Percentiles rank a stretch among this genome's conserved stretches.
phyloP scores from a whole-genome alignment of 2,113 vertebrate genomes.

The Onychostruthus taczanowskii region DNA sequence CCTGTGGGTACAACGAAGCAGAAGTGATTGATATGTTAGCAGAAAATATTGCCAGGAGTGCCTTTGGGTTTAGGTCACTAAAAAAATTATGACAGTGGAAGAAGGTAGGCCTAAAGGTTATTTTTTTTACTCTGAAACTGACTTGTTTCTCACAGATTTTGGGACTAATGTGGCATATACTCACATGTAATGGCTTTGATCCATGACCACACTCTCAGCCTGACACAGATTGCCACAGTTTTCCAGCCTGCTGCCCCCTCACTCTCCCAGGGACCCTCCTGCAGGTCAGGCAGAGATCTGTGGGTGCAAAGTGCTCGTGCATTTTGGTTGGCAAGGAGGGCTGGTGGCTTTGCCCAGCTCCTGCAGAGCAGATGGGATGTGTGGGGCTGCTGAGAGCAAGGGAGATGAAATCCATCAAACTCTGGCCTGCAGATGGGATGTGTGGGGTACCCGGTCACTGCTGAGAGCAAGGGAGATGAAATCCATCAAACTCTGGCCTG shows the following conservation, averaged over 20 bases:
- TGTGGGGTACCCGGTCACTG: not conserved
- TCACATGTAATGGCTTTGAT: not conserved
- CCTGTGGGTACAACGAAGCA: not conserved
- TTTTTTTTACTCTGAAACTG: not conserved
- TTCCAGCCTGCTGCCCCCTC: not conserved
- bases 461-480: not conserved
- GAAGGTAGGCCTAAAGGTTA: not conserved
- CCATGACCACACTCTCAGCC: not conserved
- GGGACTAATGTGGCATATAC: not conserved
- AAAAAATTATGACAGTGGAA: not conserved
- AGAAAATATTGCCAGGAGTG: not conserved
- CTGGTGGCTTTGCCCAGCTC: not conserved
- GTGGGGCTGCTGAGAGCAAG: not conserved
- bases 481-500: not conserved
- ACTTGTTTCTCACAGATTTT: not conserved
- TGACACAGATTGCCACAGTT: not conserved
- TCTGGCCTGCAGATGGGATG: not conserved
- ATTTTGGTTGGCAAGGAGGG: not conserved
- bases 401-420: not conserved
- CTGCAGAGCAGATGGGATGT: not conserved
- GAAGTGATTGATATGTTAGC: not conserved
- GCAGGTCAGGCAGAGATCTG: not conserved
- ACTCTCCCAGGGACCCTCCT: not conserved
- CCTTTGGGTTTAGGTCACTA: not conserved
- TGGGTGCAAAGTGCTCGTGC: fast-evolving